A percentile compares a stretch with the other conserved stretches of the same genome.
phyloP scores from a whole-genome alignment of 2,113 vertebrate species.

The Delphinapterus leucas region DNA sequence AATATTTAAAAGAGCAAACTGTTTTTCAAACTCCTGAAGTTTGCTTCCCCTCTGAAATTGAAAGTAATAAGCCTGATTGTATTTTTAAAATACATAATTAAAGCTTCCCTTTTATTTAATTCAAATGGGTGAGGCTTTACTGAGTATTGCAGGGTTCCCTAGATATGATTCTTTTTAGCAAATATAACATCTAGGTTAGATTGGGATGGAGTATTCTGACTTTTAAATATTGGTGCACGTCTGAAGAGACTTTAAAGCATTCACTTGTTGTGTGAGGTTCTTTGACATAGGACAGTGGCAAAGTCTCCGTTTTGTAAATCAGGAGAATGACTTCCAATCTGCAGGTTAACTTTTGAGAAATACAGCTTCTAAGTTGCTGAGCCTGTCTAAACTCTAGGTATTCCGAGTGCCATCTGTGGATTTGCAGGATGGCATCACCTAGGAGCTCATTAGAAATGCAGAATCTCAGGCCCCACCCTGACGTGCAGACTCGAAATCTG shows the following conservation, averaged over 20 bases:
- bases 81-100: neutral
- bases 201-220: neutral
- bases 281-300: neutral
- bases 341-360: neutral
- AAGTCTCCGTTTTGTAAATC: neutral
- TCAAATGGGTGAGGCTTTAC: neutral
- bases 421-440: neutral
- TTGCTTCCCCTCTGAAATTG: neutral
- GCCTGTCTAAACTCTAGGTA: rapidly evolving
- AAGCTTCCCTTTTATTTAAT: neutral
- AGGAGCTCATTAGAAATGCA: neutral
- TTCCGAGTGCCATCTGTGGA: neutral
- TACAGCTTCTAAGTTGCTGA: neutral
- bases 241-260: neutral
- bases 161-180: neutral
- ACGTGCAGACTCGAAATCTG: neutral
- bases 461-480: neutral
- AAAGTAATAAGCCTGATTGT: neutral
- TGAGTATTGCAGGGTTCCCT: neutral
- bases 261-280: neutral
- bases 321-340: neutral
- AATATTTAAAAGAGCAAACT: neutral
- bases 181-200: neutral
- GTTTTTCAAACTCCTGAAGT: neutral
- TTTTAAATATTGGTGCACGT: neutral